These are phyloP conservation scores for Seladonia tumulorum DNA, from an alignment of 2,888 invertebrate genomes.

Conservation along the genomic window DNA sequence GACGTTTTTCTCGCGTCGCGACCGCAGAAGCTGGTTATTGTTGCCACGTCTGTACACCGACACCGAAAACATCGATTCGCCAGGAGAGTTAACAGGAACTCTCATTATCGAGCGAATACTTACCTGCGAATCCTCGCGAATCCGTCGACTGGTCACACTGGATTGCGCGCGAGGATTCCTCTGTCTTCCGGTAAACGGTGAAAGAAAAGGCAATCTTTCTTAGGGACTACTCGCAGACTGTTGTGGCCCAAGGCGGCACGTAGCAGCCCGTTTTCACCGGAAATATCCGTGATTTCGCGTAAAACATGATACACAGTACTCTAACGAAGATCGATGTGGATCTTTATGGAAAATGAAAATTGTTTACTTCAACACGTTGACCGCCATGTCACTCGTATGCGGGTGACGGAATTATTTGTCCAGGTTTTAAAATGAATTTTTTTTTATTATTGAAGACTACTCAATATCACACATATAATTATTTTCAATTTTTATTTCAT, in stretches of 20 bases:
- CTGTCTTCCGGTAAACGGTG: neutral
- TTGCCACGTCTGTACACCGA: constrained; percentile 34
- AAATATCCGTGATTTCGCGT: neutral
- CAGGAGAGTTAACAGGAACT: constrained; percentile 42
- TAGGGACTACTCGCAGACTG: neutral
- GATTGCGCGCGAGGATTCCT: neutral
- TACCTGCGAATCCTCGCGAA: constrained; percentile 12
- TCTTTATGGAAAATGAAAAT: too few species aligned
- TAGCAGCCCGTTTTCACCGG: neutral
- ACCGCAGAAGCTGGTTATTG: constrained; percentile 52
- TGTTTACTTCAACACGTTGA: too few species aligned
- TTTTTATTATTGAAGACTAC: too few species aligned
- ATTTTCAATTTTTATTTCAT: too few species aligned
- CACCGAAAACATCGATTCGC: constrained; percentile 9
- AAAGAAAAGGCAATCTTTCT: neutral
- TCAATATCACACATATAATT: too few species aligned
- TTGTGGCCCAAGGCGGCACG: too few species aligned
- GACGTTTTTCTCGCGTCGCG: constrained; percentile 42
- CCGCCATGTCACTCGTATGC: too few species aligned
- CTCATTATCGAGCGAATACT: constrained; percentile 35
- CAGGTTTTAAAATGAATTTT: too few species aligned
- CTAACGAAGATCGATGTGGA: too few species aligned
- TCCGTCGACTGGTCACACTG: neutral
- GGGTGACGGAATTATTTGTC: too few species aligned
- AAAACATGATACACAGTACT: neutral